Evolutionary conservation across 1,140 invertebrate genomes (phyloP), one percentile per base, ranked within the genome.

Genomic region (Batillaria attramentaria): DNA sequence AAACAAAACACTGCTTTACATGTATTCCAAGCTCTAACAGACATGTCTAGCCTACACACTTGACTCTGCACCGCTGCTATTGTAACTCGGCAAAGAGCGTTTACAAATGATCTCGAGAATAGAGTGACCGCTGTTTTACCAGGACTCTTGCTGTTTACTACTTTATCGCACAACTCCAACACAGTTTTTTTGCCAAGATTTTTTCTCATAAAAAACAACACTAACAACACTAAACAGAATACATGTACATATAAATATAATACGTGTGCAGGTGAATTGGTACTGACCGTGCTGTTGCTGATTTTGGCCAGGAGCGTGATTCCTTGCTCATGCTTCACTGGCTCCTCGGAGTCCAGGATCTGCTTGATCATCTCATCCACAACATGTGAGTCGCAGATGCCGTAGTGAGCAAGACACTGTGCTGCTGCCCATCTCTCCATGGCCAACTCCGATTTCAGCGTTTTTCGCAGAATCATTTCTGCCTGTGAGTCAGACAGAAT

Each of bases 371-470:
- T 84, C 80, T 90, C 90, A 13, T 87, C 85, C 35, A 90, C 86
- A 0, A 91, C 88, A 41, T 90, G 86, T 8, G 87, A 89, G 83
- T 91, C 89, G 82, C 86, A 88, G 16, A 85, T 83, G 31, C 89
- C 89, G 81, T 79, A 89, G 75, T 89, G 85, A 33, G 88, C 89
- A 65, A 91, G 85, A 84, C 89, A 91, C 83, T 90, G 90, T 13
- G 87, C 89, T 16, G 89, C 89, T 8, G 89, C 86, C 90, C 90
- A 91, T 37, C 90, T 84, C 68, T 90, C 89, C 46, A 87, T 79
- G 1, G 80, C 35, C 35, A 77, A 83, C 33, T 87, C 82, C 62
- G 84, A 80, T 16, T 75, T 60, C 54, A 91, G 69, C 8, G 86
- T 82, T 37, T 70, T 37, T 28, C 85, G 80, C 46, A 91, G 54